These are phyloP conservation scores for Teinopalpus imperialis DNA, from an alignment of 2,888 invertebrate genomes.

Conservation along the genomic window DNA sequence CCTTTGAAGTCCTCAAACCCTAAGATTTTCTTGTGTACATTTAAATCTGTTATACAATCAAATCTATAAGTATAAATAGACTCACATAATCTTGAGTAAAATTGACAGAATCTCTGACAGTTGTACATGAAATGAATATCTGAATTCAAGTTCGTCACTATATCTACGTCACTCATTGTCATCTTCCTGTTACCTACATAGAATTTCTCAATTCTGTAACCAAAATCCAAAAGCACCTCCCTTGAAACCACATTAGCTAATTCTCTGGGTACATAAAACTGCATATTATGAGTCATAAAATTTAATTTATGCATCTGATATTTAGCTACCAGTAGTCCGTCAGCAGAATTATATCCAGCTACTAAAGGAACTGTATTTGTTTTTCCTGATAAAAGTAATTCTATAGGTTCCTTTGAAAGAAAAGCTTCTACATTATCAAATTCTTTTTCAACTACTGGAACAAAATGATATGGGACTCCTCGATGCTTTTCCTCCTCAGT, in stretches of 20 bases:
- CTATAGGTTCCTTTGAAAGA: constrained; percentile 37
- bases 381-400: constrained; percentile 37
- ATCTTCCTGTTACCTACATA: constrained; percentile 38
- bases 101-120: constrained; percentile 36
- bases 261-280: constrained; percentile 40
- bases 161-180: constrained; percentile 27
- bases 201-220: constrained; percentile 36
- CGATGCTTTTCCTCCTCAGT: constrained; percentile 38
- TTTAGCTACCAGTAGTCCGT: constrained; percentile 37
- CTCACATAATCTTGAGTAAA: constrained; percentile 29
- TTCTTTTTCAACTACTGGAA: constrained; percentile 46
- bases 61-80: constrained; percentile 40
- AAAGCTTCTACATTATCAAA: constrained; percentile 40
- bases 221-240: constrained; percentile 33
- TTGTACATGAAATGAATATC: constrained; percentile 35
- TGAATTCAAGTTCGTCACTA: constrained; percentile 29
- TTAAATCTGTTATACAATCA: constrained; percentile 39
- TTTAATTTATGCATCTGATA: constrained; percentile 34
- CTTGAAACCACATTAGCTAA: constrained; percentile 32
- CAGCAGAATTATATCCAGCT: constrained; percentile 43
- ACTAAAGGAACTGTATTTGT: constrained; percentile 41
- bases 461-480: constrained; percentile 42
- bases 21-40: constrained; percentile 34
- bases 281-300: constrained; percentile 36
- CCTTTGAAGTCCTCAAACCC: constrained; percentile 37